phyloP scores from a whole-genome alignment of 2,797 vertebrate genomes.

The Sebastes itinus region DNA sequence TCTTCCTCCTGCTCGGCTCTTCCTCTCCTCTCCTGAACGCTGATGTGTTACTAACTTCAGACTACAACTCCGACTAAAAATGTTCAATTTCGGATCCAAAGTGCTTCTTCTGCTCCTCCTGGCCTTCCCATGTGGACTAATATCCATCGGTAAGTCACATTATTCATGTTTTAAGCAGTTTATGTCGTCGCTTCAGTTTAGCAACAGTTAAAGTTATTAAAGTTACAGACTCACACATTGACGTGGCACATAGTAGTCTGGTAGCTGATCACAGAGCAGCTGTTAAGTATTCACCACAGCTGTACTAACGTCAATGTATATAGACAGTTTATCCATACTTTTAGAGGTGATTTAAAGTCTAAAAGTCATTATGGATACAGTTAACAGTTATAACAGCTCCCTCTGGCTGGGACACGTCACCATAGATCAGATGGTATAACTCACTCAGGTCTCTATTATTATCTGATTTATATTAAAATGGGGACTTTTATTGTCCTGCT shows the following conservation, averaged over 20 bases:
- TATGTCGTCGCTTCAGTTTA: neutral
- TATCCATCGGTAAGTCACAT: constrained; percentile 71
- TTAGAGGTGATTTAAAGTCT: neutral
- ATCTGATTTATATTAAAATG: neutral
- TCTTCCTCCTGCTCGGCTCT: constrained; percentile 22
- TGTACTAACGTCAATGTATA: neutral
- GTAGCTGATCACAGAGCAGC: neutral
- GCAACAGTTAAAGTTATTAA: neutral
- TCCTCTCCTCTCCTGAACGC: constrained; percentile 56
- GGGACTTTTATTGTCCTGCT: neutral
- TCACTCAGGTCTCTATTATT: too few relatives aligned
- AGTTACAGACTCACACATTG: constrained; percentile 36
- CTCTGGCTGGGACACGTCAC: constrained; percentile 77
- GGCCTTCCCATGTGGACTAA: constrained; percentile 75
- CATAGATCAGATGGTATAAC: constrained; percentile 46
- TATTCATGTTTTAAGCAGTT: neutral
- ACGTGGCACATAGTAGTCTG: constrained; percentile 74
- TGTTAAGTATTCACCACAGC: neutral
- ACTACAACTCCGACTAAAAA: constrained; percentile 48
- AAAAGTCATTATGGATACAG: neutral
- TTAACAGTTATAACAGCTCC: neutral
- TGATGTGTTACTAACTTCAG: constrained; percentile 70
- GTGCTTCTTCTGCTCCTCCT: constrained; percentile 74
- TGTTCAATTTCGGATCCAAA: constrained; percentile 74
- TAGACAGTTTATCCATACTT: neutral